Evolutionary conservation across 2,797 vertebrate genomes (phyloP), one percentile per base, ranked within the genome.

Genomic region (Thaleichthys pacificus): DNA sequence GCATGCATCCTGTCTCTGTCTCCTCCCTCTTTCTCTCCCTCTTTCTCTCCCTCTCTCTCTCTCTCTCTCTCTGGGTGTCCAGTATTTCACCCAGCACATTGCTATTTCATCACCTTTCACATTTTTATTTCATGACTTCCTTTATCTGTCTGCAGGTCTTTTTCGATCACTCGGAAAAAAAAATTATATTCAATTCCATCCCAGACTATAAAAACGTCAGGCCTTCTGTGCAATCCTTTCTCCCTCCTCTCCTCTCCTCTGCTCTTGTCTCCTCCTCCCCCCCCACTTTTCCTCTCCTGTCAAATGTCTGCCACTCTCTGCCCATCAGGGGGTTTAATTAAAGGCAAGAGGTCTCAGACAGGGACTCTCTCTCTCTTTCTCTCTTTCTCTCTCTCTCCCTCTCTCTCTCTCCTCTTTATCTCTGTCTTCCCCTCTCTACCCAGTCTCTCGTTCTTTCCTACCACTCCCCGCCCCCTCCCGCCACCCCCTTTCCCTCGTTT

Each of bases 321-420:
- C 69, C 54, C 69, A 71, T 70, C 35, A 42, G 71, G 66, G 65
- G 68, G 61, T 74, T 76, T 80, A 71, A 83, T 83, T 83, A 81
- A 83, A 83, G 69, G 69, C 47, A 67, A 74, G 67, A 72, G 30
- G 61, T 66, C 62, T 66, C n/a, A 51, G 62, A 80, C 66, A 75
- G 47, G 54, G 38, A 22, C 68, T 24, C 38, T 66, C 47, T 67
- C 19, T 74, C 28, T 28, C 19, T 42, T 21, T 63, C 26, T 21
- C 49, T 62, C 32, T 26, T 35, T 14, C 4, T 68, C 14, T 7
- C 21, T 32, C 28, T 60, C 26, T 26, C 49, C 12, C 24, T 42
- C 62, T 38, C 14, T 28, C 22, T 61, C 35, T 60, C 32, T 61
- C 62, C 8, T 24, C 71, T 70, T 62, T 73, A 28, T 64, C 30